phyloP scores from a whole-genome alignment of 2,888 invertebrate species.

The Trichopoda pennipes region DNA sequence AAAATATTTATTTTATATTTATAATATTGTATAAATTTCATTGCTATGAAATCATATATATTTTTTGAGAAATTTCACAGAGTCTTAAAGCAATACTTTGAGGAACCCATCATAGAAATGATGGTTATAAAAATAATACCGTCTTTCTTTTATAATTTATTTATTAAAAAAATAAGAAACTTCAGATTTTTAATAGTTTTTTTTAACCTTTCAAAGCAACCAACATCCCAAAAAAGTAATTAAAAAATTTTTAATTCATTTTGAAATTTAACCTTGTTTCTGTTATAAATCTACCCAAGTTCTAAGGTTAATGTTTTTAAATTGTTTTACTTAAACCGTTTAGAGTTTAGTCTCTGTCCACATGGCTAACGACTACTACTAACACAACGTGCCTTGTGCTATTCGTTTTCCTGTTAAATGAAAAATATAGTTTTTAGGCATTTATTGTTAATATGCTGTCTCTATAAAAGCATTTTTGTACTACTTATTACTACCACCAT shows the following conservation, averaged over 20 bases:
- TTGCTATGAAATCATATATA: too few species aligned
- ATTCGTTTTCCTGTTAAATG: constrained; percentile 4
- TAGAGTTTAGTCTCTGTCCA: not conserved
- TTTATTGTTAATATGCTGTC: constrained; percentile 33
- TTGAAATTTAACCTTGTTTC: constrained; percentile 37
- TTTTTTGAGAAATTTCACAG: too few species aligned
- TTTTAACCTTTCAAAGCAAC: constrained; percentile 26
- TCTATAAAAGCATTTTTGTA: constrained; percentile 24
- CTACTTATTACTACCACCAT: constrained; percentile 36
- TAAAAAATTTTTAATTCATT: constrained; percentile 28
- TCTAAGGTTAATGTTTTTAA: constrained; percentile 42
- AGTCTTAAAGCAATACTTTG: too few species aligned
- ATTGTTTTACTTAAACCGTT: not conserved
- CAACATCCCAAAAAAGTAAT: constrained; percentile 17
- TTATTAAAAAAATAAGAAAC: not conserved
- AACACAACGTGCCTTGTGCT: not conserved
- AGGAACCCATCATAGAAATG: not conserved
- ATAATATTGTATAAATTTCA: too few species aligned
- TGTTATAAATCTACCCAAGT: constrained; percentile 34
- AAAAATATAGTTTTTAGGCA: constrained; percentile 1
- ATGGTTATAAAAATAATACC: not conserved
- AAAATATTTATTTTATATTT: too few species aligned
- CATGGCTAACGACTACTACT: not conserved
- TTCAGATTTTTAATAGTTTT: constrained; percentile 26
- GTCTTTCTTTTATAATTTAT: not conserved